A percentile compares a stretch with the other conserved stretches of the same genome.
Conservation (phyloP, 2,797 vertebrate species). For the Neomorphus geoffroyi region DNA sequence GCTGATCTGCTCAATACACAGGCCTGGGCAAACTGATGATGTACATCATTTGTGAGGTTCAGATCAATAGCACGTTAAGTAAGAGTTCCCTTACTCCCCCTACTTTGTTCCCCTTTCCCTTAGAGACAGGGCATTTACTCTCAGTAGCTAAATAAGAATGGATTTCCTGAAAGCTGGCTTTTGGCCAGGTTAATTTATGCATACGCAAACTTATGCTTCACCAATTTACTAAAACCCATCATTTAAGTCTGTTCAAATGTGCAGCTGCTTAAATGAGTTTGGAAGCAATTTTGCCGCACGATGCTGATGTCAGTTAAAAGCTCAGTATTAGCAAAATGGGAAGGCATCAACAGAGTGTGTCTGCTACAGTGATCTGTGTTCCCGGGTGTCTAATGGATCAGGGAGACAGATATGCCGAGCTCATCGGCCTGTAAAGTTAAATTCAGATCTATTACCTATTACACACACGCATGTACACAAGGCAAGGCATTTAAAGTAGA, state of each 20-base stretch:
- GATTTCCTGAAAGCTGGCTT: slow-evolving; percentile 34
- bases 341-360: slow-evolving; percentile 26
- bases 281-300: slow-evolving; percentile 37
- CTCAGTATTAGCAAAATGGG: slow-evolving; percentile 37
- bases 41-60: not conserved
- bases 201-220: slow-evolving; percentile 36
- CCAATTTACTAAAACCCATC: slow-evolving; percentile 54
- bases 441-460: slow-evolving; percentile 67
- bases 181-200: slow-evolving; percentile 54
- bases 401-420: slow-evolving; percentile 15
- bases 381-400: slow-evolving; percentile 18
- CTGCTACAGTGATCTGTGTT: slow-evolving; percentile 21
- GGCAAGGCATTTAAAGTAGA: slow-evolving; percentile 61
- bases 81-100: not conserved
- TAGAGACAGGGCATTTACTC: not conserved
- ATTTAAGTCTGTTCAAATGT: slow-evolving; percentile 43
- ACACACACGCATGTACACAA: slow-evolving; percentile 47
- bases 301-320: slow-evolving; percentile 65
- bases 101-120: not conserved
- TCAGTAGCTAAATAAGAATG: not conserved
- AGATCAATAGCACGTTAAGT: not conserved
- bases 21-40: not conserved
- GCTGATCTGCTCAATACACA: not conserved
- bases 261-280: slow-evolving; percentile 63
- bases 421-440: slow-evolving; percentile 28